These are phyloP conservation scores for Magallana ariakensis DNA, from an alignment of 1,140 invertebrate species.

Conservation along the genomic window DNA sequence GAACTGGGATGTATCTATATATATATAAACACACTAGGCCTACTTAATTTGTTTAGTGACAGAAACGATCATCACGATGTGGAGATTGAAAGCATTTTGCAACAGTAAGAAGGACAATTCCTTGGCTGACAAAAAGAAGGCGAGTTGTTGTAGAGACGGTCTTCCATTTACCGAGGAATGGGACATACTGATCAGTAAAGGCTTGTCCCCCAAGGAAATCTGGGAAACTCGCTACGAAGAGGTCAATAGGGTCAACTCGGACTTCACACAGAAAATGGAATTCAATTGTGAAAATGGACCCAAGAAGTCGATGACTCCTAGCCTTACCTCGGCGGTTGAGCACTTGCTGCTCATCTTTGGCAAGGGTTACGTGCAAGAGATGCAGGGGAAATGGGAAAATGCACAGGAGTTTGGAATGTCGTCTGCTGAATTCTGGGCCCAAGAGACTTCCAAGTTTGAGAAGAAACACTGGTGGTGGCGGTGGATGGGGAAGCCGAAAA, in stretches of 20 bases:
- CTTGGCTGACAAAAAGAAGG: neutral
- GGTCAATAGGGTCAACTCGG: neutral
- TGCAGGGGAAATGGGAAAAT: neutral
- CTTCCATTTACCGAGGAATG: neutral
- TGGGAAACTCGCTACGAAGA: slow-evolving; percentile 6
- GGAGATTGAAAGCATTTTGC: neutral
- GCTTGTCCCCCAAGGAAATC: neutral
- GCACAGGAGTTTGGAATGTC: neutral
- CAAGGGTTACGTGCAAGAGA: neutral
- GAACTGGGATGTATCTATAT: neutral
- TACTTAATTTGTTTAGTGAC: neutral
- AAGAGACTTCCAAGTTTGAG: neutral
- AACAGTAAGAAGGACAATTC: neutral
- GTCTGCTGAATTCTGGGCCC: neutral
- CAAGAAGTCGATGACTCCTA: neutral
- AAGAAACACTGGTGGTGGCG: slow-evolving; percentile 3
- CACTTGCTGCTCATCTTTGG: slow-evolving; percentile 3
- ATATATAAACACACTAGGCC: neutral
- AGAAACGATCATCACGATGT: neutral
- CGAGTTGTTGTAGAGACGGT: neutral
- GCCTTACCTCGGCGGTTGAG: neutral
- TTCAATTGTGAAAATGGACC: neutral
- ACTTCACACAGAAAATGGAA: neutral
- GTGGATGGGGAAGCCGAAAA: neutral
- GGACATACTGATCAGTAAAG: neutral